These are phyloP conservation scores for Nipponacmea schrenckii DNA, from an alignment of 2,888 invertebrate genomes.

Conservation along the genomic window DNA sequence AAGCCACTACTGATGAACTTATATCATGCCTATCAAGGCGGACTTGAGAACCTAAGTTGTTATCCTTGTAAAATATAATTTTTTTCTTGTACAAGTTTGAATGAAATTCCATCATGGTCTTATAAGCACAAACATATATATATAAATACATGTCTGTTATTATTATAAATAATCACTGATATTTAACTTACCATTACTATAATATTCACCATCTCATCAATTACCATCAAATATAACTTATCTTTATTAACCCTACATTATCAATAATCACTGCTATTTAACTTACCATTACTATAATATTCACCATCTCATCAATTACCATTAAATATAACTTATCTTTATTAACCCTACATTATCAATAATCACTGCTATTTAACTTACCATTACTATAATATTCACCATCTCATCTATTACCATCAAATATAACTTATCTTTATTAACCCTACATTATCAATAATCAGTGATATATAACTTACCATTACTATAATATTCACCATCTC, in stretches of 20 bases:
- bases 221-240: conserved; percentile 31
- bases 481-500: conserved; percentile 31
- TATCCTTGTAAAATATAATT: too few species aligned
- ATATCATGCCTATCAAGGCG: too few species aligned
- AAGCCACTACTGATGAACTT: too few species aligned
- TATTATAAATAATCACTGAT: too few species aligned
- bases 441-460: conserved; percentile 23
- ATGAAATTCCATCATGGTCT: too few species aligned
- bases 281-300: conserved; percentile 39
- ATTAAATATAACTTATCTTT: conserved; percentile 34
- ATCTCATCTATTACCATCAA: conserved; percentile 28
- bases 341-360: conserved; percentile 33
- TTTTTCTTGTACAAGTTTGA: too few species aligned
- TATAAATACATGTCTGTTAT: too few species aligned
- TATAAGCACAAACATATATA: too few species aligned
- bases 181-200: conserved; percentile 34
- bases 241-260: conserved; percentile 36
- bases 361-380: conserved; percentile 15
- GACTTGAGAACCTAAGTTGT: too few species aligned
- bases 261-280: not conserved
- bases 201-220: conserved; percentile 30
- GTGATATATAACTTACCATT: conserved; percentile 28
- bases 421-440: conserved; percentile 37
- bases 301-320: conserved; percentile 25
- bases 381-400: conserved; percentile 38